Percentiles rank a stretch among this genome's conserved stretches.
Evolutionary conservation across 1,140 invertebrate genomes (phyloP).

Genomic region (Ceratosolen fusciceps): DNA sequence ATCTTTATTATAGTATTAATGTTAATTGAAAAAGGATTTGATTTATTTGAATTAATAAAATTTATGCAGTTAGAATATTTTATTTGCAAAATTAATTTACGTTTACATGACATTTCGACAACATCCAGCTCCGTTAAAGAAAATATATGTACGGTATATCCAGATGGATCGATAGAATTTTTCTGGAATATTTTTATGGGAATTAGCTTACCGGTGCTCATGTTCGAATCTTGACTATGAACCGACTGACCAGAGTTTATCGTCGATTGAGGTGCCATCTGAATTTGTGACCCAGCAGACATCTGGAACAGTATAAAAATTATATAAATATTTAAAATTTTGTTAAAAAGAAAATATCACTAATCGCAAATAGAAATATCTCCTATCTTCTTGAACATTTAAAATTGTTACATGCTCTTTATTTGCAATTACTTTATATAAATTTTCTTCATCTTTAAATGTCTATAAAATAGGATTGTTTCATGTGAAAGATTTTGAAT

Average conservation of each 20-base stretch:
- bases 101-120: background rate
- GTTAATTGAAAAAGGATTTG: background rate
- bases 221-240: conserved; percentile 95
- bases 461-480: too few species aligned
- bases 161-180: conserved; percentile 41
- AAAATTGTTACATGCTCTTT: background rate
- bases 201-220: conserved; percentile 84
- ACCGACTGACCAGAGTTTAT: conserved; percentile 88
- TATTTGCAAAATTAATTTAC: background rate
- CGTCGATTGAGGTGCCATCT: conserved; percentile 93
- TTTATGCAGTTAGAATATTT: background rate
- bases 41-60: background rate
- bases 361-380: too few species aligned
- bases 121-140: conserved; percentile 40
- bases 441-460: too few species aligned
- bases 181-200: background rate
- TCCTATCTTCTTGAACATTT: too few species aligned
- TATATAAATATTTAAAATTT: background rate
- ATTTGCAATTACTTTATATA: too few species aligned
- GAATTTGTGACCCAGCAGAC: conserved; percentile 94
- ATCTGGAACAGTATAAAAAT: conserved; percentile 78
- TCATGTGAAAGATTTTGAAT: too few species aligned
- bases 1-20: background rate
- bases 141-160: conserved; percentile 41
- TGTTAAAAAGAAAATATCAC: too few species aligned